Conservation (phyloP, 2,888 invertebrate species). For the Actias luna region DNA sequence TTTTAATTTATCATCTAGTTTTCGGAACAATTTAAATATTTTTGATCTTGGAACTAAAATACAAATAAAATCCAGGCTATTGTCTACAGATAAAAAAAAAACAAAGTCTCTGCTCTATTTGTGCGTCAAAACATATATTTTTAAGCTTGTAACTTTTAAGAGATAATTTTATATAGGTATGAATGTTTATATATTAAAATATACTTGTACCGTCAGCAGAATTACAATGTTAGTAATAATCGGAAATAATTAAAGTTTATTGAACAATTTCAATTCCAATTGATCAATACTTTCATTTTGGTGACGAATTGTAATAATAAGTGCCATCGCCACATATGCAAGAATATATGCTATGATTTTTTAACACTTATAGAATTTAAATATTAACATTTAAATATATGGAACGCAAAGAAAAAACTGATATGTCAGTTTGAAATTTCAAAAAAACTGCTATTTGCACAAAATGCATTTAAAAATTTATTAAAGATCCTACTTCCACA, state of each 20-base stretch:
- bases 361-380: no score
- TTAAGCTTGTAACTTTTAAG: slow-evolving; percentile 34
- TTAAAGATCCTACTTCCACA: no score
- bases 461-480: no score
- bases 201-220: not conserved
- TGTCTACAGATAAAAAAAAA: not conserved
- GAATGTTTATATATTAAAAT: not conserved
- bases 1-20: not conserved
- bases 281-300: not conserved
- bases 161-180: slow-evolving; percentile 3
- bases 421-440: no score
- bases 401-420: no score
- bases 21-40: not conserved
- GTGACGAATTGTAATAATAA: no score
- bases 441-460: no score
- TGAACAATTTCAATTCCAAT: not conserved
- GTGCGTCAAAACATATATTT: not conserved
- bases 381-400: no score
- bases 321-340: no score
- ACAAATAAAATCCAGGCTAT: not conserved
- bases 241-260: not conserved
- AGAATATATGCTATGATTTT: no score
- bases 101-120: not conserved
- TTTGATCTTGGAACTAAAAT: not conserved
- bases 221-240: not conserved